Percentiles rank a stretch among this genome's conserved stretches.
phyloP scores from a whole-genome alignment of 2,888 invertebrate species.

The Cryptus viduatorius region DNA sequence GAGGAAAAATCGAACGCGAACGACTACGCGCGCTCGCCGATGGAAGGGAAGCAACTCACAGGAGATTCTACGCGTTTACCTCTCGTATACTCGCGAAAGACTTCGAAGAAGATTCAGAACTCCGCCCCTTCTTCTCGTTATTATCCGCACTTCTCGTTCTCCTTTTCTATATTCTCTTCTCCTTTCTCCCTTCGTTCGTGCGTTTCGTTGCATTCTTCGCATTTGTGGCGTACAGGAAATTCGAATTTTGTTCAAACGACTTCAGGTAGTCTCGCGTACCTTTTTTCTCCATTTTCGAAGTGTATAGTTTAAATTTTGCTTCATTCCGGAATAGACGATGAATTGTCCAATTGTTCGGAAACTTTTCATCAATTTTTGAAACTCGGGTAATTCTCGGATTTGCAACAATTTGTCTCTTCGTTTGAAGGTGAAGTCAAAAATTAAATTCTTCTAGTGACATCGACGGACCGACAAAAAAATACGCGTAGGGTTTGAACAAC shows the following conservation, averaged over 20 bases:
- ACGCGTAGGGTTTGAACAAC: neutral
- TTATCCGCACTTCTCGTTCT: constrained; percentile 28
- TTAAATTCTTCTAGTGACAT: neutral
- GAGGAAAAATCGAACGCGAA: constrained; percentile 33
- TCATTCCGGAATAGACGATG: neutral
- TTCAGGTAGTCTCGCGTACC: constrained; percentile 12
- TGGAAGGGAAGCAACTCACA: neutral
- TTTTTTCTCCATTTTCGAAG: constrained; percentile 3
- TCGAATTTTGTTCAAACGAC: constrained; percentile 16
- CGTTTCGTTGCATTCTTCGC: neutral
- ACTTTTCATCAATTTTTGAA: constrained; percentile 3
- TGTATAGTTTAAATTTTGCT: neutral
- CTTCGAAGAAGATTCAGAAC: constrained; percentile 34
- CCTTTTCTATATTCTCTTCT: neutral
- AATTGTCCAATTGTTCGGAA: neutral
- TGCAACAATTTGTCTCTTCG: constrained; percentile 4
- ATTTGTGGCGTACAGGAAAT: constrained; percentile 18
- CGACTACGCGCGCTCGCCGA: neutral
- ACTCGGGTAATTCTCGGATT: neutral
- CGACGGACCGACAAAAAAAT: constrained; percentile 17
- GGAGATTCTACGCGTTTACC: neutral
- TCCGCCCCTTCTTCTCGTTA: constrained; percentile 27
- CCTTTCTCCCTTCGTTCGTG: neutral
- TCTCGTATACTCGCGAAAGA: neutral
- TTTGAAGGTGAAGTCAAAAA: neutral